phyloP scores from a whole-genome alignment of 2,113 vertebrate species.

The Erythrolamprus reginae region DNA sequence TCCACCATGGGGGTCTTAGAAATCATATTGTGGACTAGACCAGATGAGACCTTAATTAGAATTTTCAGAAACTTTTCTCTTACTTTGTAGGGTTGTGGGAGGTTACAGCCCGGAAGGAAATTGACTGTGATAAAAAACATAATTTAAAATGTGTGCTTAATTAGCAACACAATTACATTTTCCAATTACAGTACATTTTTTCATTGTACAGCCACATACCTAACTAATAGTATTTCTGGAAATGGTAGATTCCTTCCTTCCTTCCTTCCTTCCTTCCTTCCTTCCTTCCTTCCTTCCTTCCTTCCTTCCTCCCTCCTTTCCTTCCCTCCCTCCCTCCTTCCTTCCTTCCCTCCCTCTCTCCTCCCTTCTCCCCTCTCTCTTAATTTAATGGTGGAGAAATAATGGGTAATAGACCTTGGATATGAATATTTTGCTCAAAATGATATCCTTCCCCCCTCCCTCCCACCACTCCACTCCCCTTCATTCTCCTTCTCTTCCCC shows the following conservation, averaged over 20 bases:
- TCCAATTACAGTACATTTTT: no score
- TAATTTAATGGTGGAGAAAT: no score
- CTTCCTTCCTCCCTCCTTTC: no score
- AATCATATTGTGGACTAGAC: not conserved
- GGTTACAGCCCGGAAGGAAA: not conserved
- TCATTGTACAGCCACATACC: not conserved
- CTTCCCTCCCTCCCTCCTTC: no score
- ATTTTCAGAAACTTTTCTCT: not conserved
- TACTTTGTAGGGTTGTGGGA: not conserved
- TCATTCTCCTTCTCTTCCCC: not conserved
- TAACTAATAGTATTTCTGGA: not conserved
- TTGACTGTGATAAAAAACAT: not conserved
- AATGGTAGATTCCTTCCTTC: not conserved
- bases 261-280: no score
- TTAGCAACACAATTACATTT: not conserved
- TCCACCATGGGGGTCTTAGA: not conserved
- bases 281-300: no score
- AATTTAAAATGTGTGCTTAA: not conserved
- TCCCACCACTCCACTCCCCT: no score
- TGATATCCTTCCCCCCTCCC: not conserved
- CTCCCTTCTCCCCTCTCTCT: no score
- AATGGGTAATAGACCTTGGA: no score
- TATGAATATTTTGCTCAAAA: no score
- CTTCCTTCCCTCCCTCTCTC: no score
- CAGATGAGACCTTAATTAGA: not conserved